Conservation (phyloP, 2,888 invertebrate species). For the Celastrina argiolus region DNA sequence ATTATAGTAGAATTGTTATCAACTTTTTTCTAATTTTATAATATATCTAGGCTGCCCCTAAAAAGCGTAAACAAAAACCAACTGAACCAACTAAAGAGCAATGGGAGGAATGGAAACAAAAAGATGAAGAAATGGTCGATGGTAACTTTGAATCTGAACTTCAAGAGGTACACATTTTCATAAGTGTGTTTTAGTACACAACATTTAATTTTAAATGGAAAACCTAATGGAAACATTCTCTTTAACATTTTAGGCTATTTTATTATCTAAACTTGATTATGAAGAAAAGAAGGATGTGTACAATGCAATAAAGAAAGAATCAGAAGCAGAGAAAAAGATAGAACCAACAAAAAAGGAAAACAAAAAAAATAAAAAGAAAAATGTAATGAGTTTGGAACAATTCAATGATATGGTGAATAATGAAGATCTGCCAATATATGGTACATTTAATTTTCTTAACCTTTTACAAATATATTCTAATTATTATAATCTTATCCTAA, state of each 20-base stretch:
- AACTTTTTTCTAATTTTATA: slow-evolving; percentile 19
- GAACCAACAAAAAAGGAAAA: slow-evolving; percentile 51
- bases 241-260: slow-evolving; percentile 77
- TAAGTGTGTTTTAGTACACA: not conserved
- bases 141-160: slow-evolving; percentile 77
- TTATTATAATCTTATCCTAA: not conserved
- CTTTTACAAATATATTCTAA: not conserved
- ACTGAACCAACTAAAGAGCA: slow-evolving; percentile 72
- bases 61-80: slow-evolving; percentile 71
- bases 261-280: slow-evolving; percentile 85
- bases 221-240: not conserved
- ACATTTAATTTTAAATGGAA: not conserved
- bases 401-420: slow-evolving; percentile 80
- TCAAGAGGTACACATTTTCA: slow-evolving; percentile 76
- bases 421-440: slow-evolving; percentile 42
- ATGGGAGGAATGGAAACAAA: slow-evolving; percentile 86
- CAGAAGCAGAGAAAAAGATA: slow-evolving; percentile 52
- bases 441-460: not conserved
- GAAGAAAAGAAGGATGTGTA: slow-evolving; percentile 81
- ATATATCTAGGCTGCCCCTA: slow-evolving; percentile 41
- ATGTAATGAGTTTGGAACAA: slow-evolving; percentile 85
- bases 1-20: slow-evolving; percentile 24
- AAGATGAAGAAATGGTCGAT: slow-evolving; percentile 82
- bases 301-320: slow-evolving; percentile 62
- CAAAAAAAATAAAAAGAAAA: slow-evolving; percentile 80